Evolutionary conservation across 2,888 invertebrate species (phyloP).

Genomic region (Mycogona germanica): DNA sequence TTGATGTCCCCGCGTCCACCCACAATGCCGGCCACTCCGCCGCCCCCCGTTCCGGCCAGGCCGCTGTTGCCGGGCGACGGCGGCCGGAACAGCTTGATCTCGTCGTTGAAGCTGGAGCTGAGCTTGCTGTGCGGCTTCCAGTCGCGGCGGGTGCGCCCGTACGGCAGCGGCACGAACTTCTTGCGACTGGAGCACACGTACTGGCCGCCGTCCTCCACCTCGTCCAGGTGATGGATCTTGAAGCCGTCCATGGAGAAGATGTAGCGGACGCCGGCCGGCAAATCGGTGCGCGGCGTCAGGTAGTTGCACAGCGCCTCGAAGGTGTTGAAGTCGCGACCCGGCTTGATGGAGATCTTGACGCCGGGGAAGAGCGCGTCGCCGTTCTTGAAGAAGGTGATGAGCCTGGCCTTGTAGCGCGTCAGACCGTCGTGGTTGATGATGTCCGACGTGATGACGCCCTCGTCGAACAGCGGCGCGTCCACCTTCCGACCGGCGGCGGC

Average conservation of each 20-base stretch:
- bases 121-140: conserved; percentile 22
- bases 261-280: conserved; percentile 77
- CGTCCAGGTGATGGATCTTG: conserved; percentile 67
- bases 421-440: conserved; percentile 58
- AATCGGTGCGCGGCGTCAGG: conserved; percentile 71
- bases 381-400: conserved; percentile 84
- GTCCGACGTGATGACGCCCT: conserved; percentile 9
- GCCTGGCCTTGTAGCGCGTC: conserved; percentile 33
- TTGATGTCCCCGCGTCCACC: too few relatives aligned
- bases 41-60: neutral
- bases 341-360: conserved; percentile 74
- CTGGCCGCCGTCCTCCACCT: conserved; percentile 77
- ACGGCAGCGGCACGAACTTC: conserved; percentile 50
- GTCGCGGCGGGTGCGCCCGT: conserved; percentile 44
- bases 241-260: conserved; percentile 88
- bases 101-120: conserved; percentile 19
- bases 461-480: neutral
- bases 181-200: conserved; percentile 89
- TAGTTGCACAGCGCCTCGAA: conserved; percentile 75
- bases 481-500: neutral
- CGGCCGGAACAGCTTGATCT: conserved; percentile 23
- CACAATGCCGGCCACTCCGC: conserved; percentile 5
- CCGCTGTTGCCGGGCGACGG: conserved; percentile 6
- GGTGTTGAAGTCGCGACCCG: conserved; percentile 73
- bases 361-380: conserved; percentile 88